phyloP scores from a whole-genome alignment of 2,797 vertebrate species.

The Spinus pinus region DNA sequence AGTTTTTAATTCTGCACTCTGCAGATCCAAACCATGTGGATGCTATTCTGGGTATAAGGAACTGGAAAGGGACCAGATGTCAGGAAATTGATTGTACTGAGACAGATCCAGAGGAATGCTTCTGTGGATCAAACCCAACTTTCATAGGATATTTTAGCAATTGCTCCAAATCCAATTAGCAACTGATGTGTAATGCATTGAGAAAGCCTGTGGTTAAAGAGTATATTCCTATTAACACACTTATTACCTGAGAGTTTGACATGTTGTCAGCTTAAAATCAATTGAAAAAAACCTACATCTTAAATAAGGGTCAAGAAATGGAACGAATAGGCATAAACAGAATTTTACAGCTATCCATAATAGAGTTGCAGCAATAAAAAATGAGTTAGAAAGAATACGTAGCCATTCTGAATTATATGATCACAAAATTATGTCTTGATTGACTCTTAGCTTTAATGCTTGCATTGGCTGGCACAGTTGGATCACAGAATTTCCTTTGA shows the following conservation, averaged over 20 bases:
- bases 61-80: not conserved
- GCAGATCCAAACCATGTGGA: not conserved
- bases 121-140: not conserved
- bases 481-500: conserved; percentile 11
- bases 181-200: not conserved
- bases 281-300: not conserved
- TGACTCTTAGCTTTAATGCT: conserved; percentile 19
- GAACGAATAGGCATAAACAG: not conserved
- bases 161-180: conserved; percentile 36
- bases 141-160: not conserved
- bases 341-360: not conserved
- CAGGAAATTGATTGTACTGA: not conserved
- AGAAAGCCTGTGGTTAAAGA: not conserved
- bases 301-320: conserved; percentile 4
- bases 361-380: not conserved
- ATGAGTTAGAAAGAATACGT: not conserved
- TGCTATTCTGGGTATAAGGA: not conserved
- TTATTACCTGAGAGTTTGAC: not conserved
- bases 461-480: not conserved
- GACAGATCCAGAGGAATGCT: not conserved
- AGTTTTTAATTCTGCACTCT: not conserved
- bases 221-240: not conserved
- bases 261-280: not conserved
- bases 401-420: not conserved
- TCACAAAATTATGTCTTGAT: conserved; percentile 15